A percentile compares a stretch with the other conserved stretches of the same genome.
Evolutionary conservation across 2,113 vertebrate genomes (phyloP).

Genomic region (Bos indicus): DNA sequence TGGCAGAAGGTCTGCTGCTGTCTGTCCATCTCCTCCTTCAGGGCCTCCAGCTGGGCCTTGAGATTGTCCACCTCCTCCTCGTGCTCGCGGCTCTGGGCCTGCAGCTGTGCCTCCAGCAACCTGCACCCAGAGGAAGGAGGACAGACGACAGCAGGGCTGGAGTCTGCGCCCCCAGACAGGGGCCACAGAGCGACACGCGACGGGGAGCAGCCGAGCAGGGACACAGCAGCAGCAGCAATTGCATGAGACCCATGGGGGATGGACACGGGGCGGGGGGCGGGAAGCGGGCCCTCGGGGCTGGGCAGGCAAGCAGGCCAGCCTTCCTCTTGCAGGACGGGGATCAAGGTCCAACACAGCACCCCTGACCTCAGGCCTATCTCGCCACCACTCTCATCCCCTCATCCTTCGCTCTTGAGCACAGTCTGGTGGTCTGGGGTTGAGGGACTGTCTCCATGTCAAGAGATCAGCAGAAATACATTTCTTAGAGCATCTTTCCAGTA

Average conservation of each 20-base stretch:
- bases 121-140: slow-evolving; percentile 70
- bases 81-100: slow-evolving; percentile 86
- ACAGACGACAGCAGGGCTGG: accelerated
- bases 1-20: slow-evolving; percentile 91
- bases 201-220: not conserved
- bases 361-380: not conserved
- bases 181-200: not conserved
- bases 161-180: accelerated
- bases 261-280: accelerated
- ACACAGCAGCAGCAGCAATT: not conserved
- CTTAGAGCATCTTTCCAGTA: not conserved
- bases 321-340: not conserved
- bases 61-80: slow-evolving; percentile 86
- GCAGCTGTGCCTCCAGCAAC: slow-evolving; percentile 92
- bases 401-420: not conserved
- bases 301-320: not conserved
- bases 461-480: not conserved
- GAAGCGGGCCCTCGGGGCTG: not conserved
- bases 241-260: accelerated
- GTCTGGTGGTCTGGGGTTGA: not conserved
- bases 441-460: not conserved
- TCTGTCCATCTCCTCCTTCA: slow-evolving; percentile 87
- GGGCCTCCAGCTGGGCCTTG: slow-evolving; percentile 82
- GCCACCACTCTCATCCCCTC: not conserved
- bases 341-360: not conserved